Percentiles rank a stretch among this genome's conserved stretches.
These are phyloP conservation scores for Syrphus vitripennis DNA, from an alignment of 2,888 invertebrate species.

Conservation along the genomic window DNA sequence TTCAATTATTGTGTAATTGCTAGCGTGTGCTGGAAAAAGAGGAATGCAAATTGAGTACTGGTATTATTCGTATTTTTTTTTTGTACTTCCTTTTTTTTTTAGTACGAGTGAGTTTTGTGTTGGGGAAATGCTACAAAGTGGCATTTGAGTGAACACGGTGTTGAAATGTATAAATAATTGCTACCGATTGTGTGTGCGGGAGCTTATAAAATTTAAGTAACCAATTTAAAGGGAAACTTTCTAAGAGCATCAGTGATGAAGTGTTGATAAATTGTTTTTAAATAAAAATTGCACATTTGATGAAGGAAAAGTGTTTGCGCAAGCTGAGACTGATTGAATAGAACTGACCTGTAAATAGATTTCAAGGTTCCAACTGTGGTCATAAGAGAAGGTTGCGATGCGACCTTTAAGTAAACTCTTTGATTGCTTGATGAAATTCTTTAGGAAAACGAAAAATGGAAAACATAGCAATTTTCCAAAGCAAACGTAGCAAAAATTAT, in stretches of 20 bases:
- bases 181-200: conserved; percentile 24
- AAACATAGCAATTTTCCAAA: too few relatives aligned
- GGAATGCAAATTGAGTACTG: conserved; percentile 63
- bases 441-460: too few relatives aligned
- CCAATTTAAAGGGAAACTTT: not conserved
- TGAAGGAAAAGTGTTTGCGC: not conserved
- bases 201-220: conserved; percentile 35
- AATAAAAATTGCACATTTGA: not conserved
- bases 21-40: conserved; percentile 49
- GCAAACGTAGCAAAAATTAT: too few relatives aligned
- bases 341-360: too few relatives aligned
- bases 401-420: too few relatives aligned
- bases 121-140: conserved; percentile 28
- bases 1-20: conserved; percentile 71
- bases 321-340: too few relatives aligned
- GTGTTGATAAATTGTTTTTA: not conserved
- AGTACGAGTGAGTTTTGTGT: conserved; percentile 36
- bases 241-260: not conserved
- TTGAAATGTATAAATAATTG: conserved; percentile 64
- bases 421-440: too few relatives aligned
- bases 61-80: not conserved
- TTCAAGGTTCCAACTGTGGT: too few relatives aligned
- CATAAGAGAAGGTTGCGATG: too few relatives aligned
- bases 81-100: not conserved
- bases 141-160: conserved; percentile 33